Evolutionary conservation across 2,888 invertebrate species (phyloP).

Genomic region (Prosopocoilus inquinatus): DNA sequence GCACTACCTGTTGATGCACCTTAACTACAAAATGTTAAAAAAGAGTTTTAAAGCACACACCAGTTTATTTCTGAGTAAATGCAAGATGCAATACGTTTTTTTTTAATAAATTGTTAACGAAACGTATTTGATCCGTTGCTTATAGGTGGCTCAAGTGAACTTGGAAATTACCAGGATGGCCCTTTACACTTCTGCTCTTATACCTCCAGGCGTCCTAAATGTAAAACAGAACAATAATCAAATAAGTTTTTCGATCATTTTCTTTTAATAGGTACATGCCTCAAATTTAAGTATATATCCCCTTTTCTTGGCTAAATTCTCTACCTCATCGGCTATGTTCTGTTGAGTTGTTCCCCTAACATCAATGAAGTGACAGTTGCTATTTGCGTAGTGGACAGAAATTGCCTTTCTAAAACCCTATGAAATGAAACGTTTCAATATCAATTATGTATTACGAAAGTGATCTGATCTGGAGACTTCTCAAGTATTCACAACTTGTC

Average conservation of each 20-base stretch:
- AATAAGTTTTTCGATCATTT: background rate
- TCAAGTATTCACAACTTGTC: no score
- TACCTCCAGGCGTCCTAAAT: constrained; percentile 18
- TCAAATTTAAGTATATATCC: background rate
- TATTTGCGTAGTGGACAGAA: constrained; percentile 77
- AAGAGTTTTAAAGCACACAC: no score
- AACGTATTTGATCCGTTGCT: background rate
- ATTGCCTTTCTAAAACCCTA: constrained; percentile 73
- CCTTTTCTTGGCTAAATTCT: constrained; percentile 39
- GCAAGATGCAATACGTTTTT: no score
- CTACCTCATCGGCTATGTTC: constrained; percentile 58
- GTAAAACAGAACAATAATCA: background rate
- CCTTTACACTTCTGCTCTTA: constrained; percentile 42
- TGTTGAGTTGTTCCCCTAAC: constrained; percentile 64
- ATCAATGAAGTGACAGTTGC: constrained; percentile 68
- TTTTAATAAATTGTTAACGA: no score
- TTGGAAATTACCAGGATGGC: constrained; percentile 46
- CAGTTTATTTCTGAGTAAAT: no score
- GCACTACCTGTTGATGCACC: no score
- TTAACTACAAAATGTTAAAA: no score
- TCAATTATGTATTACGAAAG: constrained; percentile 2
- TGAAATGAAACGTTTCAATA: constrained; percentile 13
- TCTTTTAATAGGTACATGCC: background rate
- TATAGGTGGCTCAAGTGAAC: constrained; percentile 8
- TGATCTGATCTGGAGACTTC: background rate